Conservation (phyloP, 2,888 invertebrate species). For the Metopia argyrocephala region DNA sequence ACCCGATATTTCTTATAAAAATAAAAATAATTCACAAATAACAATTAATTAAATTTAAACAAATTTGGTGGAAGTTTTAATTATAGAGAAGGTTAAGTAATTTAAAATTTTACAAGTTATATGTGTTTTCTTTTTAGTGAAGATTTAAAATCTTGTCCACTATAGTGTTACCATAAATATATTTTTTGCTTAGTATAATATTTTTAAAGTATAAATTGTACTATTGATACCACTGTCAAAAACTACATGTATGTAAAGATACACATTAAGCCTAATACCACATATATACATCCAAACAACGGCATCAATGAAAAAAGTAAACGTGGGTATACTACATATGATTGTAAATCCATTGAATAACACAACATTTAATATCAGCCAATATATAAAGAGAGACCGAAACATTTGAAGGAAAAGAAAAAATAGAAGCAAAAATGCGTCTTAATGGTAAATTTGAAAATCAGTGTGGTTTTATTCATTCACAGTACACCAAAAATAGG, state of each 20-base stretch:
- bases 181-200: too few species aligned
- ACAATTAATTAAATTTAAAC: too few species aligned
- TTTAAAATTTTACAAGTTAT: too few species aligned
- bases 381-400: neutral
- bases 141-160: too few species aligned
- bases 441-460: conserved; percentile 53
- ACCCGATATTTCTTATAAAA: too few species aligned
- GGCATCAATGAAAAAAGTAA: neutral
- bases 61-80: too few species aligned
- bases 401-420: neutral
- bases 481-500: conserved; percentile 12
- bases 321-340: neutral
- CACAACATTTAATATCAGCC: conserved; percentile 32
- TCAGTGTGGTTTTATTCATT: conserved; percentile 46
- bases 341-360: conserved; percentile 3
- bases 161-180: too few species aligned
- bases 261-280: neutral
- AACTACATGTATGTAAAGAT: neutral
- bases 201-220: too few species aligned
- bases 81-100: too few species aligned
- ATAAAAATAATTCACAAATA: too few species aligned
- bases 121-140: too few species aligned
- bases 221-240: neutral
- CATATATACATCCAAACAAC: neutral
- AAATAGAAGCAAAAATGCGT: neutral